These are phyloP conservation scores for Drosophila serrata DNA, from an alignment of 1,140 invertebrate species.

Conservation along the genomic window DNA sequence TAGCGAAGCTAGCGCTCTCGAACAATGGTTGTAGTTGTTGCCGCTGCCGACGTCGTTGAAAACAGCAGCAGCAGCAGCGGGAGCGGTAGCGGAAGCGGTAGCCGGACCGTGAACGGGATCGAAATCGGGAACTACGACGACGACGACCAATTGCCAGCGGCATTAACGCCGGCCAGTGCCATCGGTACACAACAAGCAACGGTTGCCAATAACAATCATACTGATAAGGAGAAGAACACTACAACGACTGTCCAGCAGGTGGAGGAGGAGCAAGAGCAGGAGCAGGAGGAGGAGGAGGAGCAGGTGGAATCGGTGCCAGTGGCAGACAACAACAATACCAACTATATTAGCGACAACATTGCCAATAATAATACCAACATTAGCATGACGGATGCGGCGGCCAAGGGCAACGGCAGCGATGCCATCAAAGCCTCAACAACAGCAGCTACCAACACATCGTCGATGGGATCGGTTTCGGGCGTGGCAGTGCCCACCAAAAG, in stretches of 20 bases:
- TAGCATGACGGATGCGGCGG: conserved; percentile 63
- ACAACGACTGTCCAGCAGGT: conserved; percentile 14
- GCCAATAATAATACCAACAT: conserved; percentile 18
- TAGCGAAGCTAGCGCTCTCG: conserved; percentile 50
- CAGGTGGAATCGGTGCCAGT: neutral
- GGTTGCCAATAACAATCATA: conserved; percentile 57
- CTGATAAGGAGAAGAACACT: conserved; percentile 38
- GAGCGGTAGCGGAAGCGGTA: conserved; percentile 8
- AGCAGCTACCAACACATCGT: conserved; percentile 1
- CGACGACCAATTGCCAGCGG: neutral
- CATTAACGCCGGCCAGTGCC: conserved; percentile 28
- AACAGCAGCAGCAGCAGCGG: conserved; percentile 30
- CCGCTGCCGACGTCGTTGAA: conserved; percentile 58
- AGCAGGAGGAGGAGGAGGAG: neutral
- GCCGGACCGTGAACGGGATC: conserved; percentile 6
- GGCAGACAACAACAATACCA: conserved; percentile 11
- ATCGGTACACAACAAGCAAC: conserved; percentile 41
- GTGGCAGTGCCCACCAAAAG: conserved; percentile 72
- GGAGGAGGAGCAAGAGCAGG: conserved; percentile 7
- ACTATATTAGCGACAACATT: conserved; percentile 2
- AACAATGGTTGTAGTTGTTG: conserved; percentile 75
- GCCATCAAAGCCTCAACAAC: conserved; percentile 20
- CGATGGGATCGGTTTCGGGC: conserved; percentile 5
- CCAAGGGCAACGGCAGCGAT: conserved; percentile 18
- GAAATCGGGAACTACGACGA: neutral